Evolutionary conservation across 2,888 invertebrate genomes (phyloP), one percentile per base, ranked within the genome.

Genomic region (Laspeyria flexula): DNA sequence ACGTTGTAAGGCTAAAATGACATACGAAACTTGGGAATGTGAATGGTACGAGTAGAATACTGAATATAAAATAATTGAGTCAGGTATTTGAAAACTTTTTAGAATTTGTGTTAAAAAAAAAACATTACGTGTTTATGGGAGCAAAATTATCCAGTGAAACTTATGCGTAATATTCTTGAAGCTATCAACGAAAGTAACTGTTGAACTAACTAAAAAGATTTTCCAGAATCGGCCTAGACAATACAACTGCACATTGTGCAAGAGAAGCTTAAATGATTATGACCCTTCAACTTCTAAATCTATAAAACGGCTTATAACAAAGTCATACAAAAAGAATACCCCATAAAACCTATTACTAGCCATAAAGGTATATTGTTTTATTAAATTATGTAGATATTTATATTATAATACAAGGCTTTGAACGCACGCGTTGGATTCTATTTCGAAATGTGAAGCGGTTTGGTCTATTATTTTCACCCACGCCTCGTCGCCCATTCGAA

Each of bases 361-460:
- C 34, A 44, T 25, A 38, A 57, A 25, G 11, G 4, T 47, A 52
- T 43, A 58, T 50, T 38, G 39, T 62, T 65, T 62, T 62, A 65
- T 55, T 56, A 43, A 65, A 51, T 55, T 57, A 57, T 41, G 33
- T 41, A 37, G 12, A 40, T 45, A 44, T 31, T 34, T 12, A 31
- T 37, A 38, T 7, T 38, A 44, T 30, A 21, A 45, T 27, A 43
- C 46, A 11, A 23, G 29, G 33, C 25, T 51, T 57, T 39, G 57
- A 57, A 42, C 34, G 49, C 46, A 62, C 67, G 58, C 66, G 73
- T 68, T 68, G 73, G 25, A 7, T 7, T 25, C 1, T 7, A 7
- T 89, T 86, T 83, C 76, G 79, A 84, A 89, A 90, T 86, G 87
- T 86, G 88, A 83, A 77, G 78, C 76, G 74, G 70, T 77, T 76